Evolutionary conservation across 2,888 invertebrate species (phyloP).

Genomic region (Endomychus coccineus): DNA sequence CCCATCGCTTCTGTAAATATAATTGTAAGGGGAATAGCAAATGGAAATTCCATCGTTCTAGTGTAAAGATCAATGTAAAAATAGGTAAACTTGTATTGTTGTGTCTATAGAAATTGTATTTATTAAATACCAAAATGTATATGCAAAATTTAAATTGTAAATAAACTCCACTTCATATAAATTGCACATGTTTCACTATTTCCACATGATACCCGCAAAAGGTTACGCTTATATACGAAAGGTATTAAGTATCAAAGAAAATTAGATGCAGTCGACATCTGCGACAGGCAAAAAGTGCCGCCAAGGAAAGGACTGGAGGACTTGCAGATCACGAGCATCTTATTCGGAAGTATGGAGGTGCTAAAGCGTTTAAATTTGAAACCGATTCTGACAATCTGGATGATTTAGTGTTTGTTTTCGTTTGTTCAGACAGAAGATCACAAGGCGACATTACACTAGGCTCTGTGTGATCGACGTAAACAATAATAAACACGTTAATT

Average conservation of each 20-base stretch:
- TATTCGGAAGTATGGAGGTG: conserved; percentile 1
- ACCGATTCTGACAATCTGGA: background rate
- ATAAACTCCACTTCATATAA: conserved; percentile 19
- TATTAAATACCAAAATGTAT: conserved; percentile 19
- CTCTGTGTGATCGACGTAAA: no score
- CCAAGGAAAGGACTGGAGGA: background rate
- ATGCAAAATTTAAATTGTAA: conserved; percentile 29
- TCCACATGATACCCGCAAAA: no score
- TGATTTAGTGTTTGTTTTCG: background rate
- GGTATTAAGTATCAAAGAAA: conserved; percentile 29
- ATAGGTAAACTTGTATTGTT: background rate
- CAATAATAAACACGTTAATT: no score
- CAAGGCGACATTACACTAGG: no score
- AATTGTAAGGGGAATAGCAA: no score
- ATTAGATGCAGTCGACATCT: conserved; percentile 26
- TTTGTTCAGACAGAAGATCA: no score
- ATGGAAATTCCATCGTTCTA: no score
- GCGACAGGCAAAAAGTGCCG: conserved; percentile 6
- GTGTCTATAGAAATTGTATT: background rate
- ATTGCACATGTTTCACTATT: background rate
- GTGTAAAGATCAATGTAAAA: conserved; percentile 8
- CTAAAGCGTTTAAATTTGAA: conserved; percentile 1
- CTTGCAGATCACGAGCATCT: background rate
- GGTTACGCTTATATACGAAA: background rate
- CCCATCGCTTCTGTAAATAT: no score